Evolutionary conservation across 2,888 invertebrate genomes (phyloP).

Genomic region (Mesorhabditis sp.): DNA sequence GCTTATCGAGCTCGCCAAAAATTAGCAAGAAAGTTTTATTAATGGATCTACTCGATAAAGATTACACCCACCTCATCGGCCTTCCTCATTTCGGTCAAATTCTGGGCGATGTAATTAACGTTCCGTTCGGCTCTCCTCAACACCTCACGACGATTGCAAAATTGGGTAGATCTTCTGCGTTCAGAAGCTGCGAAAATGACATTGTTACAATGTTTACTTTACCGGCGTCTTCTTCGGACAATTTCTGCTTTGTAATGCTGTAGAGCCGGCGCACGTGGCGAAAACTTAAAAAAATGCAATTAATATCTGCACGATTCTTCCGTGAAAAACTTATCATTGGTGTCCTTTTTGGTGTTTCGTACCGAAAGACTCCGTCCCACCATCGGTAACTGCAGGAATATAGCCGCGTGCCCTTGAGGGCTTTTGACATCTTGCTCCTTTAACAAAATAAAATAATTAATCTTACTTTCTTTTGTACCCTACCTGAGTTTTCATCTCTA

Average conservation of each 20-base stretch:
- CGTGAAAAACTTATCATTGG: not conserved
- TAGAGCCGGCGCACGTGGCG: not conserved
- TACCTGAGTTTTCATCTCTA: conserved; percentile 19
- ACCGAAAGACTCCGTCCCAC: conserved; percentile 18
- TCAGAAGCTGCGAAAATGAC: not conserved
- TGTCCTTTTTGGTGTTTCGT: conserved; percentile 25
- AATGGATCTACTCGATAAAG: no score
- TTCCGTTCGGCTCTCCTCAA: conserved; percentile 44
- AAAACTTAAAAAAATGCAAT: conserved; percentile 22
- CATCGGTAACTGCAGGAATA: conserved; percentile 32
- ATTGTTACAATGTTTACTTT: conserved; percentile 15
- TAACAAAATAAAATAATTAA: not conserved
- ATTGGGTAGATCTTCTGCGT: not conserved
- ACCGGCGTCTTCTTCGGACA: conserved; percentile 9
- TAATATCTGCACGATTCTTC: conserved; percentile 14
- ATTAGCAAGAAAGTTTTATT: no score
- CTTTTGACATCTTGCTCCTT: conserved; percentile 12
- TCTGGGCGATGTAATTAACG: conserved; percentile 51
- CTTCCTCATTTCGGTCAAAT: conserved; percentile 31
- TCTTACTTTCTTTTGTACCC: not conserved
- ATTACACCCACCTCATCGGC: conserved; percentile 36
- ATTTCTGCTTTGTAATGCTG: not conserved
- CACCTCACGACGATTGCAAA: conserved; percentile 16
- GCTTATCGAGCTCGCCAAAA: no score
- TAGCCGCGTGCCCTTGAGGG: conserved; percentile 18